Conservation (phyloP, 2,888 invertebrate genomes). For the Sympetrum striolatum region DNA sequence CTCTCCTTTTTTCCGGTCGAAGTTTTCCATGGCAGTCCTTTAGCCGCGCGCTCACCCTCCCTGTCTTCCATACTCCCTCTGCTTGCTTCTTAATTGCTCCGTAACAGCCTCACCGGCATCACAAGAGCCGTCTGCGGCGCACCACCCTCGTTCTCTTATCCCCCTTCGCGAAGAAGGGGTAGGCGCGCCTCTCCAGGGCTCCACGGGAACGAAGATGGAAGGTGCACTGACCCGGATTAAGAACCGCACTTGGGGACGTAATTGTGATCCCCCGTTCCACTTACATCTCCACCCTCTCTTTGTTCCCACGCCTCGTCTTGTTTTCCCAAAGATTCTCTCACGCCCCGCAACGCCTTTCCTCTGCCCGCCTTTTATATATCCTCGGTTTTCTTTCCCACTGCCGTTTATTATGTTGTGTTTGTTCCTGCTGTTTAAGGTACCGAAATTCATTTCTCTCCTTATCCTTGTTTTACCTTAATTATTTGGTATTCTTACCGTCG, state of each 20-base stretch:
- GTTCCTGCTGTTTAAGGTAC: background rate
- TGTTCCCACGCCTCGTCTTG: background rate
- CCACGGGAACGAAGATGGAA: slow-evolving; percentile 4
- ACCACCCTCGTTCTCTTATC: background rate
- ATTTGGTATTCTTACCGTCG: no score
- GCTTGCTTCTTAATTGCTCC: slow-evolving; percentile 16
- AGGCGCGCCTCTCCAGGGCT: background rate
- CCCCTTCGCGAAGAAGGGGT: background rate
- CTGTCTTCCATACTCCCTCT: background rate
- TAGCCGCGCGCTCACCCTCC: background rate
- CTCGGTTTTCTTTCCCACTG: background rate
- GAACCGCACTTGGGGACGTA: slow-evolving; percentile 31
- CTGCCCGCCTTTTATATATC: background rate
- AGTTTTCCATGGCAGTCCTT: background rate
- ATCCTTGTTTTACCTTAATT: background rate
- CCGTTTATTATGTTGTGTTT: background rate
- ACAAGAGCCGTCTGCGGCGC: slow-evolving; percentile 29
- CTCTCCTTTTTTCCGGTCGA: background rate
- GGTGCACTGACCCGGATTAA: slow-evolving; percentile 40
- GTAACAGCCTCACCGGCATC: slow-evolving; percentile 33
- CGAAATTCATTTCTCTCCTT: background rate
- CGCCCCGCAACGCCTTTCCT: background rate
- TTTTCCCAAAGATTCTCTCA: background rate
- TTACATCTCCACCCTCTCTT: background rate
- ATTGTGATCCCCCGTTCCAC: background rate